Percentiles rank a stretch among this genome's conserved stretches.
phyloP scores from a whole-genome alignment of 1,140 invertebrate species.

The Harpegnathos saltator region DNA sequence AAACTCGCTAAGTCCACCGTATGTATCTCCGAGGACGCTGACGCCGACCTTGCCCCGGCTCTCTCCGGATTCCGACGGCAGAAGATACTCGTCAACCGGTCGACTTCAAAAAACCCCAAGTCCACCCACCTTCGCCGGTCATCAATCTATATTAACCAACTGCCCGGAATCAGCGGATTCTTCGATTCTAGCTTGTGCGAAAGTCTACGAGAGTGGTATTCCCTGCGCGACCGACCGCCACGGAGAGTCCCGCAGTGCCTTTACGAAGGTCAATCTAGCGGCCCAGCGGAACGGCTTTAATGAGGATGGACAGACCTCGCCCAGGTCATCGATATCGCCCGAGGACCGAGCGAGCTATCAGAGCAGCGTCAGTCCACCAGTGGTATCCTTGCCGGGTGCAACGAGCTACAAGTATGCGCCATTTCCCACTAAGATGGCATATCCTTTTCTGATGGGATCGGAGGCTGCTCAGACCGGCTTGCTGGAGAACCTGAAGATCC shows the following conservation, averaged over 20 bases:
- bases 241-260: constrained; percentile 88
- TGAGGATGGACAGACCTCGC: constrained; percentile 86
- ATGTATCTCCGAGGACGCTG: constrained; percentile 79
- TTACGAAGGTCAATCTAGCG: constrained; percentile 90
- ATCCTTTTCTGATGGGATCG: constrained; percentile 82
- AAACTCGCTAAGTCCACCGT: constrained; percentile 75
- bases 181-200: constrained; percentile 64
- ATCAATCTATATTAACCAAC: constrained; percentile 53
- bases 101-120: constrained; percentile 79
- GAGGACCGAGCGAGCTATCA: constrained; percentile 90
- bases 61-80: constrained; percentile 78
- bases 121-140: constrained; percentile 71
- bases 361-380: constrained; percentile 91
- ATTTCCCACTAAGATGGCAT: constrained; percentile 82
- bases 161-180: constrained; percentile 57
- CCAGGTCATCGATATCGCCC: constrained; percentile 90
- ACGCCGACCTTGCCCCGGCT: constrained; percentile 82
- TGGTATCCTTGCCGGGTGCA: constrained; percentile 79
- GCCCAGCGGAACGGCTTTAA: constrained; percentile 81
- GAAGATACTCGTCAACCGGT: constrained; percentile 72
- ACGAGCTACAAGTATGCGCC: constrained; percentile 80
- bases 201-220: constrained; percentile 73
- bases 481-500: constrained; percentile 82
- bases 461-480: constrained; percentile 74
- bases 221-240: constrained; percentile 71